Base-by-base conservation (phyloP, 2,797 vertebrate genomes). In the Uromys caudimaculatus region DNA sequence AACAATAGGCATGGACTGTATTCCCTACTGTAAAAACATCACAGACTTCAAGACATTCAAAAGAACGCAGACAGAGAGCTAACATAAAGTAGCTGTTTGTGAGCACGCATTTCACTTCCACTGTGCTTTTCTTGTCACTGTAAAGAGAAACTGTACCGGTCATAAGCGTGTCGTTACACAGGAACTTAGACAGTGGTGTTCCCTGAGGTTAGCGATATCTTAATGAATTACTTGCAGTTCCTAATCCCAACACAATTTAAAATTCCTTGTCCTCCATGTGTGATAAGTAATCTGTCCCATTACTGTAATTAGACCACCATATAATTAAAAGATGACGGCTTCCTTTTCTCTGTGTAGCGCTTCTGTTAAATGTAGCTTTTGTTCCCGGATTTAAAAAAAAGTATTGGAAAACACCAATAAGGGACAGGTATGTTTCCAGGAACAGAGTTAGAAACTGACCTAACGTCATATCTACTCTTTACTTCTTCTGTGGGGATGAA, bases 281-380 rank as follows among this genome's bases (percentile, higher is more conserved):
- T 95, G 91, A 89, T 97, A 98, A 98, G 97, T 97, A 96, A 98
- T 97, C 94, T 97, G 81, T 97, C 90, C 97, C 90, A 89, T 96
- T 95, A 97, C 97, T 98, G 89, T 97, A 98, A 97, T 98, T 98
- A 98, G 95, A 97, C 76, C 24, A 73, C 38, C 93, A 95, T 93
- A 41, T 97, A 97, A 97, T 97, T 98, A 97, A 98, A 98, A 97
- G 95, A 96, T 94, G 95, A 90, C 38, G 44, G 88, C 94, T 98
- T 98, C 93, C 91, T 98, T 97, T 97, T 91, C 91, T 98, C 97
- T 97, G 87, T 97, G 93, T 91, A 92, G 93, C 71, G 90, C 95
- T 95, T 98, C 91, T 78, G 95, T 91, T 96, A 76, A 91, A 89
- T 0, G 10, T 95, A 56, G 93, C 77, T 95, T 97, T 97, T 88